Percentiles rank a stretch among this genome's conserved stretches.
phyloP scores from a whole-genome alignment of 2,797 vertebrate species.

The Pseudochirops cupreus region DNA sequence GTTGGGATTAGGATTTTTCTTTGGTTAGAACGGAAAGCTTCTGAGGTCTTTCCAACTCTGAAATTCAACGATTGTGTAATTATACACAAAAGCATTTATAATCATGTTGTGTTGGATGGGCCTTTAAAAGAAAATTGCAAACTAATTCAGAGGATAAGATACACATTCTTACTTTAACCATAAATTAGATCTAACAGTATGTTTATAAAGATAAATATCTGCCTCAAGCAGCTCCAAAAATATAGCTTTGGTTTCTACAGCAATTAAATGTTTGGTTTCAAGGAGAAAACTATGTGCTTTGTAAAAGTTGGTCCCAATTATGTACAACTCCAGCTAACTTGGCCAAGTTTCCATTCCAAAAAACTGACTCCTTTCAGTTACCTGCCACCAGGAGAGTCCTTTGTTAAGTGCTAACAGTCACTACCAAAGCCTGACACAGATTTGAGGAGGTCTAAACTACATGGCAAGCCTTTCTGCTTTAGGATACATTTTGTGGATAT shows the following conservation, averaged over 20 bases:
- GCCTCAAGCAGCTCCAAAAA: slow-evolving; percentile 22
- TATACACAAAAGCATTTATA: background rate
- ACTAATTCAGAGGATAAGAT: background rate
- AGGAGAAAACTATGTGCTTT: background rate
- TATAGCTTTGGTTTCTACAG: background rate
- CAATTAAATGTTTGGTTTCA: background rate
- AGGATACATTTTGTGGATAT: background rate
- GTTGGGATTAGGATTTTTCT: background rate
- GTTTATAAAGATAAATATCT: slow-evolving; percentile 21
- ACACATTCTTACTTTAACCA: slow-evolving; percentile 1
- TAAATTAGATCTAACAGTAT: background rate
- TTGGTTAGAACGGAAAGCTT: background rate
- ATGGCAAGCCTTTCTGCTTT: background rate
- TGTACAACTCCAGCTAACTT: background rate
- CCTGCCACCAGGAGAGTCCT: background rate
- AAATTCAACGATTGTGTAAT: background rate
- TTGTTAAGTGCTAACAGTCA: background rate
- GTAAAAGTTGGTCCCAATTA: background rate
- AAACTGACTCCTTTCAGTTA: background rate
- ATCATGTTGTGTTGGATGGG: background rate
- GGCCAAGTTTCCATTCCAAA: background rate
- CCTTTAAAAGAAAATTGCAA: slow-evolving; percentile 11
- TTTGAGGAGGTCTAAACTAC: background rate
- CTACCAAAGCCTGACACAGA: rapidly evolving
- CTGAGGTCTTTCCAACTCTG: background rate